These are phyloP conservation scores for Druon quercuslanigerum DNA, from an alignment of 1,140 invertebrate species.

Conservation along the genomic window DNA sequence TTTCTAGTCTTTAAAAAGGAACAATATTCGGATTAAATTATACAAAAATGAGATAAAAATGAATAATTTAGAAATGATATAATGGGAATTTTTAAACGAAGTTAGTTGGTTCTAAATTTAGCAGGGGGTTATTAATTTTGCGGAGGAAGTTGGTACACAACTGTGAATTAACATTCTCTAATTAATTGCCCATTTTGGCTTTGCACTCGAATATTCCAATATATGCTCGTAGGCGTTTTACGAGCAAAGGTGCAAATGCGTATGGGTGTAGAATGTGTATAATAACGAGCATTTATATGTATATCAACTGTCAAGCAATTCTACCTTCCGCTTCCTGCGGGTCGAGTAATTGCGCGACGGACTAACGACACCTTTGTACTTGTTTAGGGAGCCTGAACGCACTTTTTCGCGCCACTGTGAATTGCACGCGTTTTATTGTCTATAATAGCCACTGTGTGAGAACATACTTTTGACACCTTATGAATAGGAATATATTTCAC, in stretches of 20 bases:
- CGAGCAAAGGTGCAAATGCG: neutral
- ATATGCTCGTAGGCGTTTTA: neutral
- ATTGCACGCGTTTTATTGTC: neutral
- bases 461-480: neutral
- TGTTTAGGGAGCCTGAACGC: slow-evolving; percentile 19
- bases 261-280: neutral
- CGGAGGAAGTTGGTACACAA: neutral
- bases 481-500: neutral
- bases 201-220: neutral
- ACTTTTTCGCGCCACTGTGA: slow-evolving; percentile 15
- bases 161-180: slow-evolving; percentile 22
- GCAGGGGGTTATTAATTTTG: slow-evolving; percentile 1
- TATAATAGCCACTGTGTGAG: neutral
- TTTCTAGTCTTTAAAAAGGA: slow-evolving; percentile 1
- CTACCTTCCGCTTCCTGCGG: slow-evolving; percentile 23
- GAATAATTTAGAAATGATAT: neutral
- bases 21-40: neutral
- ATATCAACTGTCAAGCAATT: slow-evolving; percentile 17
- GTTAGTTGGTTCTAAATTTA: neutral
- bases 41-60: neutral
- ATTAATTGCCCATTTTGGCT: neutral
- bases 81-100: neutral
- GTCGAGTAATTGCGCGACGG: slow-evolving; percentile 18
- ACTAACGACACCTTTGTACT: slow-evolving; percentile 32
- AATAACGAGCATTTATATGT: neutral